A percentile compares a stretch with the other conserved stretches of the same genome.
phyloP scores from a whole-genome alignment of 1,140 invertebrate species.

The Drosophila mauritiana region DNA sequence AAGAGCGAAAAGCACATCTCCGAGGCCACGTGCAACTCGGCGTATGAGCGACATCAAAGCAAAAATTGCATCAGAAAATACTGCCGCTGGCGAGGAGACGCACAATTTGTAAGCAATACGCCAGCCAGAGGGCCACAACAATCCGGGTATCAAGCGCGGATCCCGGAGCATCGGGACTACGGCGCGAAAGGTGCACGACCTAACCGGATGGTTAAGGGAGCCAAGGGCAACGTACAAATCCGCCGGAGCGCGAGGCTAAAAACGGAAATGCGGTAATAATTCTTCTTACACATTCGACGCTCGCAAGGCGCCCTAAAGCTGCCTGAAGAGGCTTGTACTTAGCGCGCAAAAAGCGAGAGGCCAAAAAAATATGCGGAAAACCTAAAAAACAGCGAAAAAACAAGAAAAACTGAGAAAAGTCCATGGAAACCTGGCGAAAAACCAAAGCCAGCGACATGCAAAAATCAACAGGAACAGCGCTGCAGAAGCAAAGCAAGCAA shows the following conservation, averaged over 20 bases:
- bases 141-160: conserved; percentile 31
- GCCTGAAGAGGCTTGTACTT: conserved; percentile 38
- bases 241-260: conserved; percentile 15
- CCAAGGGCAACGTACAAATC: conserved; percentile 62
- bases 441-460: conserved; percentile 59
- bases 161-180: not conserved
- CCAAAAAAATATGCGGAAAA: conserved; percentile 17
- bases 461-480: conserved; percentile 60
- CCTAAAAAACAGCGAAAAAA: conserved; percentile 36
- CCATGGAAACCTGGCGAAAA: conserved; percentile 6
- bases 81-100: conserved; percentile 47
- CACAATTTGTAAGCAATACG: conserved; percentile 70
- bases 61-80: conserved; percentile 54
- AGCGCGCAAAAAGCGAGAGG: conserved; percentile 4
- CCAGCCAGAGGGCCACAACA: conserved; percentile 15
- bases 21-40: conserved; percentile 57
- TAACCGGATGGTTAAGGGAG: conserved; percentile 52
- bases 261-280: conserved; percentile 68
- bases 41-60: conserved; percentile 64
- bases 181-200: conserved; percentile 7
- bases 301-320: conserved; percentile 41
- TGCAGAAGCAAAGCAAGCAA: conserved; percentile 28
- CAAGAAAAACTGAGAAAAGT: not conserved
- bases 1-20: not conserved
- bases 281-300: conserved; percentile 63